phyloP scores from a whole-genome alignment of 1,140 invertebrate species.

The Belonocnema kinseyi region DNA sequence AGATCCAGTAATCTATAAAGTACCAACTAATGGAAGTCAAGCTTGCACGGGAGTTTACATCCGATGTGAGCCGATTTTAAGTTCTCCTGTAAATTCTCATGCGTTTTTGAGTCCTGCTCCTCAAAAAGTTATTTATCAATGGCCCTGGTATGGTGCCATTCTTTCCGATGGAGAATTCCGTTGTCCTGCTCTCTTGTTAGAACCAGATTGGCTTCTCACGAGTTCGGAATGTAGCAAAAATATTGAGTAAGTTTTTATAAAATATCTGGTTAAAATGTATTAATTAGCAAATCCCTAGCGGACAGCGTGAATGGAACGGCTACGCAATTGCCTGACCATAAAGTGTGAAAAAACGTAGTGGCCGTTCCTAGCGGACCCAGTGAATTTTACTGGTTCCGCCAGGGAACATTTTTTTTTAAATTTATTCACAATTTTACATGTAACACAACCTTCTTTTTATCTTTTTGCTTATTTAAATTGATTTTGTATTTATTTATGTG shows the following conservation, averaged over 20 bases:
- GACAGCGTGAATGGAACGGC: no score
- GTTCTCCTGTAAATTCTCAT: slow-evolving; percentile 47
- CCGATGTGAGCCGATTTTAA: slow-evolving; percentile 61
- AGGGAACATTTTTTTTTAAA: no score
- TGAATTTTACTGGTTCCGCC: no score
- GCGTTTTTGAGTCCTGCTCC: slow-evolving; percentile 46
- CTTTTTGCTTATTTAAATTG: no score
- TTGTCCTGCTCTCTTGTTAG: slow-evolving; percentile 81
- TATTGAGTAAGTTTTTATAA: slow-evolving; percentile 71
- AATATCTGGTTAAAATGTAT: no score
- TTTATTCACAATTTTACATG: no score
- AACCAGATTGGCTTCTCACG: slow-evolving; percentile 80
- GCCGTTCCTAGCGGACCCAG: no score
- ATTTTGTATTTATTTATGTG: no score
- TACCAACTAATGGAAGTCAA: slow-evolving; percentile 23
- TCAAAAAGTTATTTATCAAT: slow-evolving; percentile 64
- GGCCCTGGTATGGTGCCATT: slow-evolving; percentile 84
- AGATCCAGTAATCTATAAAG: slow-evolving; percentile 30
- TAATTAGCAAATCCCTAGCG: no score
- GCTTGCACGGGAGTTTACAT: slow-evolving; percentile 52
- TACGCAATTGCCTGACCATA: no score
- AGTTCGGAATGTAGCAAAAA: slow-evolving; percentile 76
- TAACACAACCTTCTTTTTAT: no score
- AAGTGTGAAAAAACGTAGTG: no score
- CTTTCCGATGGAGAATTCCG: slow-evolving; percentile 80